Evolutionary conservation across 2,797 vertebrate genomes (phyloP), one percentile per base, ranked within the genome.

Genomic region (Scolopax bukidnonensis): DNA sequence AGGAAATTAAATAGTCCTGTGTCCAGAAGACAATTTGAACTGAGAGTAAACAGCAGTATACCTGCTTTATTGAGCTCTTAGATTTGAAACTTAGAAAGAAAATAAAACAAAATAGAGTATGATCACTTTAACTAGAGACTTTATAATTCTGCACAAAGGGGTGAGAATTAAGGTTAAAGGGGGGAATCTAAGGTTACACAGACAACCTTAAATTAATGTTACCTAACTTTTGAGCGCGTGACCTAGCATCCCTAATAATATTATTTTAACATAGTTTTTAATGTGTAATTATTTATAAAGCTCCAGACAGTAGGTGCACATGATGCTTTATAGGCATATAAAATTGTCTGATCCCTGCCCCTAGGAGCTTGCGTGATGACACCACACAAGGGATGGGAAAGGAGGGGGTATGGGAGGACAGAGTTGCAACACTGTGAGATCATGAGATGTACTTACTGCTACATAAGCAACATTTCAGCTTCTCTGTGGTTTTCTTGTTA

Each of bases 381-480:
- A 95, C 91, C 90, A 95, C 51, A 96, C 38, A 77, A 70, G 79
- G 90, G 93, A 96, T 96, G 96, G 96, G 97, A 97, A 97, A 95
- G 86, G 84, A 96, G 73, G 94, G 95, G 94, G 94, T 95, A 96
- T 57, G 95, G 84, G 93, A 97, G 95, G 95, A 96, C 93, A 97
- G 71, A 89, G 92, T 94, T 95, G 94, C 95, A 97, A 97, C 95
- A 96, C 80, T 87, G 78, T 94, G 94, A 97, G 96, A 96, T 97
- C 94, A 95, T 93, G 91, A 96, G 95, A 96, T 96, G 96, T 69
- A 79, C 74, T 94, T 94, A 96, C 68, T 97, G 97, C 97, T 91
- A 95, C 89, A 78, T 94, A 97, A 94, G 97, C 96, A 97, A 97
- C 93, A 95, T 96, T 97, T 96, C 84, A 92, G 96, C 94, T 95